Evolutionary conservation across 2,113 vertebrate genomes (phyloP), one percentile per base, ranked within the genome.

Genomic region (Gallinago paraguaiae): DNA sequence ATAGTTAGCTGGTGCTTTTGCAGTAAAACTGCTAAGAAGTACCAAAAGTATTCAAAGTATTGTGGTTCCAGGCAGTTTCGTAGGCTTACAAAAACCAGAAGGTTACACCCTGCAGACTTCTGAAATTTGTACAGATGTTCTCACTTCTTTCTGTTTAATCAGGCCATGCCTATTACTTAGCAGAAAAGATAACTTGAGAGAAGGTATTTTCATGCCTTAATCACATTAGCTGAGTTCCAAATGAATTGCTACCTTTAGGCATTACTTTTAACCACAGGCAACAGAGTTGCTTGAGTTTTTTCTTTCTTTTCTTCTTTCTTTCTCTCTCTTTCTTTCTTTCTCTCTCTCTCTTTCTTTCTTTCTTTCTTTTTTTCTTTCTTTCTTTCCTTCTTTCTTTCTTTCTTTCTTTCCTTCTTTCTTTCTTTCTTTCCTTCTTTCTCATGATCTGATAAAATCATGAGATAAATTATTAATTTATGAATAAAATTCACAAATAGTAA

Each of bases 101-200:
- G 61, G 59, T 80, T 80, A 93, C 67, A 91, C 56, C 75, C 68
- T 0, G 2, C 54, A 93, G 80, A 91, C 64, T 72, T 91, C 80
- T 91, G 81, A 89, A 95, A 97, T 96, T 93, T 95, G 69, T 90
- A 96, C 96, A 97, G 95, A 92, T 97, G 94, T 95, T 97, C 89
- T 94, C 86, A 93, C 83, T 96, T 96, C 64, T 88, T 86, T 87
- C 76, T 89, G 63, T 72, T 95, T 92, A 97, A 92, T 61, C 90
- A 93, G 61, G 64, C 33, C 77, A 96, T 90, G 88, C 83, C 64
- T 92, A 87, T 79, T 93, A 90, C 87, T 93, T 93, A 82, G 56
- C 59, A 94, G 72, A 94, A 93, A 72, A 92, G 91, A 89, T 90
- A 93, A 91, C 81, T 63, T 90, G 64, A 83, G 79, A 93, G 56